Percentiles rank a stretch among this genome's conserved stretches.
Evolutionary conservation across 1,140 invertebrate species (phyloP).

Genomic region (Nephotettix cincticeps): DNA sequence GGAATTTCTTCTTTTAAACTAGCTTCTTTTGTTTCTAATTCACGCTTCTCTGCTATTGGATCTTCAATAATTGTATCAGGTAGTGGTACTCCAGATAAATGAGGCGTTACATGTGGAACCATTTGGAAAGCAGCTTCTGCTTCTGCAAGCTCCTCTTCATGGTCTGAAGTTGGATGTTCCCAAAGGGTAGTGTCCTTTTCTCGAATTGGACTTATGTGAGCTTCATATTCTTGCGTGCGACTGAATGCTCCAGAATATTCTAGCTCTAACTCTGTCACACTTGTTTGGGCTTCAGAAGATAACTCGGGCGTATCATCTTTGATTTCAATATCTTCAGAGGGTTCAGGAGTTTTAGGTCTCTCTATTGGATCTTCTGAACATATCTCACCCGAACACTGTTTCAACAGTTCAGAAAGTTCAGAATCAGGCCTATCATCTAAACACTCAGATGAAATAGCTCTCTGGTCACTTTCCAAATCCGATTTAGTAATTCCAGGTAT

Average conservation of each 20-base stretch:
- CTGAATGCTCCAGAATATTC: conserved; percentile 41
- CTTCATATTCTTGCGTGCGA: conserved; percentile 39
- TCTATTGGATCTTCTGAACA: conserved; percentile 51
- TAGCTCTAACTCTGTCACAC: conserved; percentile 42
- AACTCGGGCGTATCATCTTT: conserved; percentile 47
- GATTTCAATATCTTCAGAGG: conserved; percentile 45
- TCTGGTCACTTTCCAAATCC: conserved; percentile 45
- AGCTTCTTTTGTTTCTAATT: conserved; percentile 50
- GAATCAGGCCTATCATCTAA: conserved; percentile 49
- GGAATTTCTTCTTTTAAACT: conserved; percentile 50
- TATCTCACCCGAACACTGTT: conserved; percentile 45
- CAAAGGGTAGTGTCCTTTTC: conserved; percentile 34
- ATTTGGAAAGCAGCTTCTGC: conserved; percentile 52
- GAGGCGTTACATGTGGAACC: conserved; percentile 49
- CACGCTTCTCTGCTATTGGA: conserved; percentile 53
- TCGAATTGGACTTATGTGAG: conserved; percentile 41
- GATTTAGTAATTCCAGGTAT: conserved; percentile 46
- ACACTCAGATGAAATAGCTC: conserved; percentile 44
- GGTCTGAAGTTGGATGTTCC: conserved; percentile 37
- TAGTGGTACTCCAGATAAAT: conserved; percentile 43
- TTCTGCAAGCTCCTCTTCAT: conserved; percentile 51
- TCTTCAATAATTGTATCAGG: conserved; percentile 56
- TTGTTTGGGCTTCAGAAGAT: conserved; percentile 42
- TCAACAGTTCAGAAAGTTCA: conserved; percentile 48
- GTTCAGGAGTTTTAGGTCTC: conserved; percentile 54